Evolutionary conservation across 2,113 vertebrate genomes (phyloP).

Genomic region (Ptychochromis oligacanthus): DNA sequence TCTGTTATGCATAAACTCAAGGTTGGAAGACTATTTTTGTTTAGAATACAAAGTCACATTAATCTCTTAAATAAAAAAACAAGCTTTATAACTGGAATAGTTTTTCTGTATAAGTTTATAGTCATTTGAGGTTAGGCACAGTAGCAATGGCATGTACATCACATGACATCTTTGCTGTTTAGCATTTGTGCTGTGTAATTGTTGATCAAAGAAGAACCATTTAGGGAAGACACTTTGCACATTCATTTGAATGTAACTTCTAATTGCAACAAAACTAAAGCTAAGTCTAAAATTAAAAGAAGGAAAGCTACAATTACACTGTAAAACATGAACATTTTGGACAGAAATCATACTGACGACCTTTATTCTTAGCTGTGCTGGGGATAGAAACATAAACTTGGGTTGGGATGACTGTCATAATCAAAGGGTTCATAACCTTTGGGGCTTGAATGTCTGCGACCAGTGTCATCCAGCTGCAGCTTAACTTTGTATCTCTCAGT

Average conservation of each 20-base stretch:
- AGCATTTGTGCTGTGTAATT: conserved; percentile 10
- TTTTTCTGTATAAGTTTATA: not conserved
- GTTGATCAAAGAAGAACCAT: conserved; percentile 6
- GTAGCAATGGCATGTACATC: not conserved
- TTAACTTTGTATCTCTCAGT: not conserved
- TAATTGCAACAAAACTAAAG: conserved; percentile 4
- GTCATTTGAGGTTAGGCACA: not conserved
- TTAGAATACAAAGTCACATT: not conserved
- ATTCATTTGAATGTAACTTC: not conserved
- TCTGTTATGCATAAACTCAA: not conserved
- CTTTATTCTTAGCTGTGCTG: not conserved
- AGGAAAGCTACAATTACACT: conserved; percentile 20
- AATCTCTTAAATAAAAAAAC: not conserved
- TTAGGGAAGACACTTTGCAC: not conserved
- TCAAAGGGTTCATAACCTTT: not conserved
- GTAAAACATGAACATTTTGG: not conserved
- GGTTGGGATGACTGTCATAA: not conserved
- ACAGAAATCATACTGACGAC: not conserved
- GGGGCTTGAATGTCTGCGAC: not conserved
- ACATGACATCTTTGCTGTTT: not conserved
- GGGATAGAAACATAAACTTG: not conserved
- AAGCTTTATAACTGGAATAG: not conserved
- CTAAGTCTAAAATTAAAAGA: conserved; percentile 24
- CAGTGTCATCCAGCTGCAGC: not conserved
- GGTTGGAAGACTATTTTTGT: not conserved